Evolutionary conservation across 2,888 invertebrate genomes (phyloP).

Genomic region (Andrena minutula): DNA sequence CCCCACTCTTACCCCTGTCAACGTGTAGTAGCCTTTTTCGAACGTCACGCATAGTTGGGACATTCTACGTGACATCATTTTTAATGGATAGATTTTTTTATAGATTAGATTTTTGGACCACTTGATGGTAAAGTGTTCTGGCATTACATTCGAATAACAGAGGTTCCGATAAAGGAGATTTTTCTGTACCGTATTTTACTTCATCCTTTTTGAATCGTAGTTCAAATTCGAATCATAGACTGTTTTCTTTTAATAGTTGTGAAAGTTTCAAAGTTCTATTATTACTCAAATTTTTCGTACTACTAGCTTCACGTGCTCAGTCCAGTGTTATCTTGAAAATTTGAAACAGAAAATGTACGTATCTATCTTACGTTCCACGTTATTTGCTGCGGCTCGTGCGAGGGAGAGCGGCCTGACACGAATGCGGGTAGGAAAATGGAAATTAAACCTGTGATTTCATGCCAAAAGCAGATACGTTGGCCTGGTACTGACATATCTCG

Average conservation of each 20-base stretch:
- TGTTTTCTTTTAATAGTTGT: neutral
- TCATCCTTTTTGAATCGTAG: too few relatives aligned
- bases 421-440: slow-evolving; percentile 16
- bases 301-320: neutral
- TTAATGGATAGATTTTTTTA: too few relatives aligned
- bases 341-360: slow-evolving; percentile 13
- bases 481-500: slow-evolving; percentile 22
- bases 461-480: slow-evolving; percentile 38
- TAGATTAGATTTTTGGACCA: too few relatives aligned
- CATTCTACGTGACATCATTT: neutral
- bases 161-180: too few relatives aligned
- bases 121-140: too few relatives aligned
- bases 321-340: neutral
- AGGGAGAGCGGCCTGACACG: neutral
- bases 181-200: too few relatives aligned
- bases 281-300: neutral
- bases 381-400: neutral
- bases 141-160: too few relatives aligned
- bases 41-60: neutral
- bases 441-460: slow-evolving; percentile 26
- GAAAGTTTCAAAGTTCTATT: neutral
- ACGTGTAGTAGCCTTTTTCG: too few relatives aligned
- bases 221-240: neutral
- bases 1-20: neutral
- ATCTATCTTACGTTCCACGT: slow-evolving; percentile 18